Evolutionary conservation across 2,797 vertebrate genomes (phyloP).

Genomic region (Anomalospiza imberbis): DNA sequence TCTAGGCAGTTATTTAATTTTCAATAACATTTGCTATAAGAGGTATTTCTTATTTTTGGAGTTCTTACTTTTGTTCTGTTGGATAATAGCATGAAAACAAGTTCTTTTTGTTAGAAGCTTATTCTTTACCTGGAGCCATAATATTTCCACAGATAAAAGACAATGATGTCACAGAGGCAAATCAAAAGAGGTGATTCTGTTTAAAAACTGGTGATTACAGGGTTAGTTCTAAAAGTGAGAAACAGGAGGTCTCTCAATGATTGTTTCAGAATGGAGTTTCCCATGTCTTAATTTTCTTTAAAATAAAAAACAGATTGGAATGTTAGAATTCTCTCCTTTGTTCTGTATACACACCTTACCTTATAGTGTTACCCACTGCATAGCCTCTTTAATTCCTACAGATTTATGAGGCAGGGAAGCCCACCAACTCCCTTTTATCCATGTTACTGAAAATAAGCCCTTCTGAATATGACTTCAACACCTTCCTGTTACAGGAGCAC

Average conservation of each 20-base stretch:
- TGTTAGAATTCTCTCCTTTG: background rate
- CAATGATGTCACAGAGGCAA: background rate
- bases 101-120: background rate
- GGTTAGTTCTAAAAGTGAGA: background rate
- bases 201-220: background rate
- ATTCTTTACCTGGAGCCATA: background rate
- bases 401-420: background rate
- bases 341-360: no score
- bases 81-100: background rate
- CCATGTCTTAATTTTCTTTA: background rate
- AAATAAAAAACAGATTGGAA: background rate
- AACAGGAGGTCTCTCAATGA: background rate
- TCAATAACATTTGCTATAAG: background rate
- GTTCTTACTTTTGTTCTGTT: background rate
- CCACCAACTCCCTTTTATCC: background rate
- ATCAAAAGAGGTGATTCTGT: background rate
- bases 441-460: background rate
- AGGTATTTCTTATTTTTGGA: background rate
- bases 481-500: background rate
- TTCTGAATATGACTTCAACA: background rate
- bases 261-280: background rate
- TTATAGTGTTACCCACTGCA: background rate
- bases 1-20: background rate
- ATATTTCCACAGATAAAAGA: background rate
- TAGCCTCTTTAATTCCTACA: background rate